Evolutionary conservation across 2,888 invertebrate genomes (phyloP).

Genomic region (Leptopilina syphax): DNA sequence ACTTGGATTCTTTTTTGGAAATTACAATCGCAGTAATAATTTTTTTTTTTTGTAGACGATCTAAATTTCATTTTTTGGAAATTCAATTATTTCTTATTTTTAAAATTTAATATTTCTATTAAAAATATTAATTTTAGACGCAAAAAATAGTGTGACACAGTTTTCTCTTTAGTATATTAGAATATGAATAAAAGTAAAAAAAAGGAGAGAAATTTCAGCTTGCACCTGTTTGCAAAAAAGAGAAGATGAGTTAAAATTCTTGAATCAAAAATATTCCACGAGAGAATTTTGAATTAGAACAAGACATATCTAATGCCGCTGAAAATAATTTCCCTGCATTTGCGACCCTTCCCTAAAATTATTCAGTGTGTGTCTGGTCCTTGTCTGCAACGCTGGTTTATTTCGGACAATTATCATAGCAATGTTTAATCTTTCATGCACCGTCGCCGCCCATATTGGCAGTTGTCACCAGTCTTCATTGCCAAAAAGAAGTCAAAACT

Average conservation of each 20-base stretch:
- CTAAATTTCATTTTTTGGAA: no score
- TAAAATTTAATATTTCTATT: no score
- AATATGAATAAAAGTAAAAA: no score
- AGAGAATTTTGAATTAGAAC: not conserved
- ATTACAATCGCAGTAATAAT: no score
- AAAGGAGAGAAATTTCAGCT: not conserved
- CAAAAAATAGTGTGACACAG: no score
- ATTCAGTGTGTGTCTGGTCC: constrained; percentile 14
- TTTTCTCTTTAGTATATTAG: no score
- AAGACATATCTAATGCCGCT: not conserved
- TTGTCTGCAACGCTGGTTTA: constrained; percentile 41
- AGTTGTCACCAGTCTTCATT: constrained; percentile 49
- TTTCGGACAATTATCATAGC: constrained; percentile 56
- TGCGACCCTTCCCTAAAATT: not conserved
- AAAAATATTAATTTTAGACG: no score
- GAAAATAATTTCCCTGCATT: not conserved
- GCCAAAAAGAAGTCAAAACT: constrained; percentile 50
- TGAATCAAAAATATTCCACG: not conserved
- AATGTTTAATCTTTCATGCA: constrained; percentile 56
- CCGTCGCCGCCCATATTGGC: constrained; percentile 50
- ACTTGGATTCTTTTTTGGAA: no score
- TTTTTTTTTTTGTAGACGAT: no score
- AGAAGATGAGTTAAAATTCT: not conserved
- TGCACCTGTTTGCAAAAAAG: not conserved
- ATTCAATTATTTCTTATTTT: no score